A percentile compares a stretch with the other conserved stretches of the same genome.
Evolutionary conservation across 2,888 invertebrate genomes (phyloP).

Genomic region (Ochropacha duplaris): DNA sequence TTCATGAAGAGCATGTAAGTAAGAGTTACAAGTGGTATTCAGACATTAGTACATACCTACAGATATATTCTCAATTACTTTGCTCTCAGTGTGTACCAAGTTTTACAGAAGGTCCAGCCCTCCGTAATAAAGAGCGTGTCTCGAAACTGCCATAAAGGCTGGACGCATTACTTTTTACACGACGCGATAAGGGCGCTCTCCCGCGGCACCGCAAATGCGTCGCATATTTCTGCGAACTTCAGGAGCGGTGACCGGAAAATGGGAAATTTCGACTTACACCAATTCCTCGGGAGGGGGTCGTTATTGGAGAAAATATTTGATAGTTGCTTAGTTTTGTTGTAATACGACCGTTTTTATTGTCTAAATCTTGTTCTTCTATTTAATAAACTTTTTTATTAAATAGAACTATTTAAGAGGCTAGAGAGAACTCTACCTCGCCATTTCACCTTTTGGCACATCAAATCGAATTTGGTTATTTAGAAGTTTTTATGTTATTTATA

Average conservation of each 20-base stretch:
- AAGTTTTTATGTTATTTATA: too few relatives aligned
- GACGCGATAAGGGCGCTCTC: constrained; percentile 74
- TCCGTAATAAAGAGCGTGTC: constrained; percentile 80
- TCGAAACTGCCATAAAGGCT: constrained; percentile 81
- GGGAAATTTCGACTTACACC: constrained; percentile 40
- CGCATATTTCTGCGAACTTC: constrained; percentile 57
- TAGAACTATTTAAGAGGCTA: too few relatives aligned
- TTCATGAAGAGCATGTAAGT: not conserved
- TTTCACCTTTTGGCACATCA: too few relatives aligned
- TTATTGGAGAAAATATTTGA: constrained; percentile 26
- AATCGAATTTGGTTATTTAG: too few relatives aligned
- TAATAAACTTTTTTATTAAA: too few relatives aligned
- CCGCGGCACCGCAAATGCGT: constrained; percentile 32
- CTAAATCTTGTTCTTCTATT: too few relatives aligned
- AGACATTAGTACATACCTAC: not conserved
- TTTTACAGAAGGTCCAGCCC: constrained; percentile 49
- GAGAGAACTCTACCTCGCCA: too few relatives aligned
- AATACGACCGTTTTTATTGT: too few relatives aligned
- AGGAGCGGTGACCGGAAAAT: constrained; percentile 63
- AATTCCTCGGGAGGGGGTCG: constrained; percentile 14
- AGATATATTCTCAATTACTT: not conserved
- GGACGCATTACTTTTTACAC: constrained; percentile 81
- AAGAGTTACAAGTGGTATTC: too few relatives aligned
- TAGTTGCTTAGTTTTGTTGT: not conserved
- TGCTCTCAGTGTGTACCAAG: constrained; percentile 32